Base-by-base conservation (phyloP, 2,888 invertebrate genomes). In the Neoascia interrupta region DNA sequence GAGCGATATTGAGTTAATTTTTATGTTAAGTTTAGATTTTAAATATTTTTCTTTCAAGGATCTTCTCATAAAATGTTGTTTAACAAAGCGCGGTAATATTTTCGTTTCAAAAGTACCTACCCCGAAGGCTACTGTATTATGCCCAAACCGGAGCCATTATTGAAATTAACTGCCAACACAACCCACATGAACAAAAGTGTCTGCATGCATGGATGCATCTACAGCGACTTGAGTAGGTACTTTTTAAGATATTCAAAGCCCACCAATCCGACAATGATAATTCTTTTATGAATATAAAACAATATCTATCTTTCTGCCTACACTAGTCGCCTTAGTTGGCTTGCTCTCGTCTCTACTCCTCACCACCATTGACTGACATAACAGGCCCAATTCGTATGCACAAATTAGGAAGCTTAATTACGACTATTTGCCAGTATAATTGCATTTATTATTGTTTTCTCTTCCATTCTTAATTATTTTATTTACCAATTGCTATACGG, bases 331-430 rank as follows among this genome's bases (percentile, higher is more conserved):
- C n/a, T n/a, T n/a, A n/a, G n/a, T n/a, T n/a, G n/a, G n/a, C n/a
- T n/a, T n/a, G n/a, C n/a, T n/a, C n/a, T n/a, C n/a, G n/a, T n/a
- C n/a, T 36, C 58, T 41, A 51, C 49, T 16, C 36, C 26, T 41
- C n/a, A 41, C 18, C 10, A 6, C 31, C 23, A 54, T 10, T 41
- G 56, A 56, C 49, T 47, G 51, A 64, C 45, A 58, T n/a, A 31
- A 31, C n/a, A n/a, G 10, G 23, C 13, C 36, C 54, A 53, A 70
- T 70, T 70, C 53, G 51, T 70, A 64, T 70, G 70, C 76, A 51
- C 63, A 70, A 76, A 76, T 76, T 70, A 76, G 70, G 70, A 53
- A 28, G 76, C 70, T 70, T 64, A 64, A 70, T 76, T 76, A 70
- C 64, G 76, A 37, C 76, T 63, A 70, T 64, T 76, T 64, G 70